phyloP scores from a whole-genome alignment of 2,797 vertebrate species.

The Melanotaenia trifasciata region DNA sequence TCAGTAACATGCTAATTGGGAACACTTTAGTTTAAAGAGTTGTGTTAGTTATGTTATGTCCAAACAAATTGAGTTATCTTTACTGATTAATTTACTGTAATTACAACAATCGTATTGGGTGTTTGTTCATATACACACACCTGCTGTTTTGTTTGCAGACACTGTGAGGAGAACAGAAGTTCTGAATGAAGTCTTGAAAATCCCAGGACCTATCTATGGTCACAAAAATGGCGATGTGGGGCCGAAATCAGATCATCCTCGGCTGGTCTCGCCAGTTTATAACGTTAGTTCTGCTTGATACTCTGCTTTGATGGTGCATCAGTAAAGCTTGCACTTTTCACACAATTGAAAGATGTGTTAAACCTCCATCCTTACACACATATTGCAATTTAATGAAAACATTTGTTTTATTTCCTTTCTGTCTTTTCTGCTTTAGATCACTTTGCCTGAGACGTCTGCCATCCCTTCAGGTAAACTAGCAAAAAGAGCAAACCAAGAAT shows the following conservation, averaged over 20 bases:
- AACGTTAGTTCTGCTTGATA: constrained; percentile 46
- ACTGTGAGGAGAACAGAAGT: constrained; percentile 83
- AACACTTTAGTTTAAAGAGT: constrained; percentile 18
- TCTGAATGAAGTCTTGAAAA: constrained; percentile 85
- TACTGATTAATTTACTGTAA: constrained; percentile 32
- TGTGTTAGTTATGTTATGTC: constrained; percentile 13
- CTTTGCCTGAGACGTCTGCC: constrained; percentile 33
- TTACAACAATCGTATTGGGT: constrained; percentile 10
- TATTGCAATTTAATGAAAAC: constrained; percentile 4
- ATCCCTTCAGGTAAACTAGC: constrained; percentile 71
- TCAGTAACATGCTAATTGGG: background rate
- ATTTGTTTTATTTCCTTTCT: constrained; percentile 1
- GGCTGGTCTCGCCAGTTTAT: constrained; percentile 19
- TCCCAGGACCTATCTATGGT: constrained; percentile 63
- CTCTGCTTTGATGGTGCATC: background rate
- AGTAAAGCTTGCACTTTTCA: no score
- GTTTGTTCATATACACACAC: background rate
- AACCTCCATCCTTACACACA: background rate
- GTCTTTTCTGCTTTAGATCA: constrained; percentile 60
- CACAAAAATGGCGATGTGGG: background rate
- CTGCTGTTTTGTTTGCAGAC: constrained; percentile 75
- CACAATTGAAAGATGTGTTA: background rate
- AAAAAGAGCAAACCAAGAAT: background rate
- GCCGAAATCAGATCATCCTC: constrained; percentile 40
- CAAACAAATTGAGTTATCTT: constrained; percentile 44